Evolutionary conservation across 2,113 vertebrate species (phyloP).

Genomic region (Passer montanus): DNA sequence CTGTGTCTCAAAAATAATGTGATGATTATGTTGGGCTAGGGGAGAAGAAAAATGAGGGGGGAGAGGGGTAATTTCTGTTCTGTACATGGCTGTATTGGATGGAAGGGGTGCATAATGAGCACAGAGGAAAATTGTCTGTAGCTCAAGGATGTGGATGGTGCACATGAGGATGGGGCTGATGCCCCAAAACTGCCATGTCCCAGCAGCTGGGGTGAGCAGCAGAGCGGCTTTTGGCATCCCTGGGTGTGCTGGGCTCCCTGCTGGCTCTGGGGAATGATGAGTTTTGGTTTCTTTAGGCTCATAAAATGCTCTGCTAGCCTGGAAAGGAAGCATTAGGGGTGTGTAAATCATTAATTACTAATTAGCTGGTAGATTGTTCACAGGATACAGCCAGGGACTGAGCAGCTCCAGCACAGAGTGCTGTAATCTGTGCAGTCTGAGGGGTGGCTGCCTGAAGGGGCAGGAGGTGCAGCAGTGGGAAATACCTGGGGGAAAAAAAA

Average conservation of each 20-base stretch:
- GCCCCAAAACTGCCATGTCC: background rate
- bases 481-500: background rate
- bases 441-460: background rate
- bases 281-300: background rate
- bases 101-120: background rate
- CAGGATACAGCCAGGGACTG: background rate
- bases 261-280: background rate
- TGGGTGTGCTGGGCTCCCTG: fast-evolving
- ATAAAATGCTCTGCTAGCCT: background rate
- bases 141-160: background rate
- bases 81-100: fast-evolving
- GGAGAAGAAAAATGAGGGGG: background rate
- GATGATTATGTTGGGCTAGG: fast-evolving
- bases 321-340: background rate
- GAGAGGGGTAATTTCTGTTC: background rate
- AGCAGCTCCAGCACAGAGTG: background rate
- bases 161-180: fast-evolving
- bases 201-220: background rate
- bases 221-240: fast-evolving
- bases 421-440: fast-evolving
- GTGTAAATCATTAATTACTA: constrained; percentile 28
- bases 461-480: background rate
- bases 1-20: background rate
- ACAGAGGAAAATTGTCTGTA: background rate
- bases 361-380: background rate